Conservation (phyloP, 1,140 invertebrate genomes). For the Drosophila melanogaster region Release_6_plus_ISO1_MT NC_004354.4:2395501-2396000, state of each 20-base stretch:
- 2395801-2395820: slow-evolving; percentile 42
- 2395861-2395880: too few relatives aligned
- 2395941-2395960: background rate
- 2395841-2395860: too few relatives aligned
- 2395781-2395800: slow-evolving; percentile 62
- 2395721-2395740: slow-evolving; percentile 36
- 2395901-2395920: too few relatives aligned
- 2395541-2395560: slow-evolving; percentile 53
- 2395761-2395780: slow-evolving; percentile 74
- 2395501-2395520: slow-evolving; percentile 74
- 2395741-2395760: slow-evolving; percentile 73
- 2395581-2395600: slow-evolving; percentile 51
- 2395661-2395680: slow-evolving; percentile 65
- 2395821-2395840: background rate
- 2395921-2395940: too few relatives aligned
- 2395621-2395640: slow-evolving; percentile 34
- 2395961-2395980: slow-evolving; percentile 11
- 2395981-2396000: slow-evolving; percentile 7
- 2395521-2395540: slow-evolving; percentile 62
- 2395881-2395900: too few relatives aligned
- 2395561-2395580: slow-evolving; percentile 43
- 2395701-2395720: slow-evolving; percentile 27
- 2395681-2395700: slow-evolving; percentile 64
- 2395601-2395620: slow-evolving; percentile 36
- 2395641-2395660: slow-evolving; percentile 74